Evolutionary conservation across 2,888 invertebrate genomes (phyloP).

Genomic region (Parnassius glacialis): DNA sequence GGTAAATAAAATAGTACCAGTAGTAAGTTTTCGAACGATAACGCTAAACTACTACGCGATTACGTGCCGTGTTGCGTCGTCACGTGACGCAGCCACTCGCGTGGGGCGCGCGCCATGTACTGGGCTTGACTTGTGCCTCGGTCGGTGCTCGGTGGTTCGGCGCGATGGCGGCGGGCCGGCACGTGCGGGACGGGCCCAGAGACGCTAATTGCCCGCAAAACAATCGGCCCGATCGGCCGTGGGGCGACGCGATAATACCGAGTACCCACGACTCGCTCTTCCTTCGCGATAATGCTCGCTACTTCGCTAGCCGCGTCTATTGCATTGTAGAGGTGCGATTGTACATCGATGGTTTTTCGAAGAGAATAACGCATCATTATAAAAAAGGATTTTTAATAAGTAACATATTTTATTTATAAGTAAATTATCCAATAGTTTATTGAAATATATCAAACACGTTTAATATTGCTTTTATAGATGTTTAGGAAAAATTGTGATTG

Average conservation of each 20-base stretch:
- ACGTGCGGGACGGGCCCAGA: conserved; percentile 58
- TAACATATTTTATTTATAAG: no score
- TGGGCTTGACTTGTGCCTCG: conserved; percentile 37
- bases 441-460: neutral
- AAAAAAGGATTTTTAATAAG: no score
- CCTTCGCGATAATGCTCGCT: conserved; percentile 48
- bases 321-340: conserved; percentile 31
- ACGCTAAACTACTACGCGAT: conserved; percentile 12
- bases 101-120: conserved; percentile 72
- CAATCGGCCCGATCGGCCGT: conserved; percentile 64
- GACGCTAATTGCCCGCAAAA: conserved; percentile 78
- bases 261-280: conserved; percentile 38
- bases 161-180: conserved; percentile 46
- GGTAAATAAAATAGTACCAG: conserved; percentile 42
- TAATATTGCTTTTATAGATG: neutral
- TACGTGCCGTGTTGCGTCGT: conserved; percentile 13
- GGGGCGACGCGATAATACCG: conserved; percentile 49
- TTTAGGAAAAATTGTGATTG: neutral
- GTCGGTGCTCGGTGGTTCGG: conserved; percentile 31
- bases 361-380: no score
- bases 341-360: no score
- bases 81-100: conserved; percentile 64
- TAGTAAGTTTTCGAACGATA: conserved; percentile 25
- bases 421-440: no score
- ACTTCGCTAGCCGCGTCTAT: conserved; percentile 40